phyloP scores from a whole-genome alignment of 2,888 invertebrate species.

The Drosophila pullipes region DNA sequence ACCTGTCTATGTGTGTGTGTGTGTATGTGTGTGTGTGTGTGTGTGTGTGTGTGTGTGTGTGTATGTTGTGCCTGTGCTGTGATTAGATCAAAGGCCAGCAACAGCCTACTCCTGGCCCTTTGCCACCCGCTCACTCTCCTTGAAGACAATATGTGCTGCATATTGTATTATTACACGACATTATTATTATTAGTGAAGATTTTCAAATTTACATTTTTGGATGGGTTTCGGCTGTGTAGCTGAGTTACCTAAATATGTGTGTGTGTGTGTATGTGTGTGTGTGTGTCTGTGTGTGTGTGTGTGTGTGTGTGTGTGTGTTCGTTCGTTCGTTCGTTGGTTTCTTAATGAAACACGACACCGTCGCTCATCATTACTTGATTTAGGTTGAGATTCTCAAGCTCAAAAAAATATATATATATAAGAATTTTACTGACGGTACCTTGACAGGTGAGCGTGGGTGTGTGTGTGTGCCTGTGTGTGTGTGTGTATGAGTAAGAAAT shows the following conservation, averaged over 20 bases:
- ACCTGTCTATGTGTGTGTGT: constrained; percentile 14
- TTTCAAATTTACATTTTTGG: constrained; percentile 69
- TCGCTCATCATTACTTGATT: constrained; percentile 73
- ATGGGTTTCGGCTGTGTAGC: not conserved
- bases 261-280: not conserved
- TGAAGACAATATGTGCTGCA: constrained; percentile 58
- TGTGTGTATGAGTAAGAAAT: not conserved
- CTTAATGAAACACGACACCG: constrained; percentile 79
- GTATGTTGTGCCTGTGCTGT: constrained; percentile 26
- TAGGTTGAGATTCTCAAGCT: constrained; percentile 33
- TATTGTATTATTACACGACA: constrained; percentile 69
- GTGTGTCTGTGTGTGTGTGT: not conserved
- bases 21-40: constrained; percentile 4
- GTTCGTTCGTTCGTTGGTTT: constrained; percentile 12
- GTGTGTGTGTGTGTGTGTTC: too few relatives aligned
- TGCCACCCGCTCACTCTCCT: not conserved
- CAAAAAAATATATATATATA: not conserved
- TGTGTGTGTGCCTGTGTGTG: constrained; percentile 23
- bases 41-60: constrained; percentile 8
- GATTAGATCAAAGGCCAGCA: constrained; percentile 74
- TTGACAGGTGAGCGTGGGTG: constrained; percentile 47
- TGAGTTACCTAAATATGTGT: not conserved
- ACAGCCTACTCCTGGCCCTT: not conserved
- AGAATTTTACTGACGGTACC: constrained; percentile 10
- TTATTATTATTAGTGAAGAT: constrained; percentile 78